Evolutionary conservation across 2,797 vertebrate species (phyloP).

Genomic region (Megaceryle alcyon): DNA sequence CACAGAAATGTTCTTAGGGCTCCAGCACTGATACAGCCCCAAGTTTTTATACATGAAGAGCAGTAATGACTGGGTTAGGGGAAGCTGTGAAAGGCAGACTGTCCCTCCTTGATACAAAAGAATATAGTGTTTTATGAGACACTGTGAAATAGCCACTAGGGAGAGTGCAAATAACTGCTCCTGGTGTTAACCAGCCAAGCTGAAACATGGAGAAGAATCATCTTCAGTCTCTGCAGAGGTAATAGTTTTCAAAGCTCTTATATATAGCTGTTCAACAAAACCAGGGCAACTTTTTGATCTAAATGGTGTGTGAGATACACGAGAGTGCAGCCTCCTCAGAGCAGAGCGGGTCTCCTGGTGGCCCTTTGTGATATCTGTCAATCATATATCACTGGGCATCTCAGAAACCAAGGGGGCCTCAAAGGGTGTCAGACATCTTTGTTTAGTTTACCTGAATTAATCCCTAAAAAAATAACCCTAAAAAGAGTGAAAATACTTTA

Average conservation of each 20-base stretch:
- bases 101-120: neutral
- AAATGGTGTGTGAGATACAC: neutral
- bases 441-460: neutral
- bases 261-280: neutral
- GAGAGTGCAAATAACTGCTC: neutral
- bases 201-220: neutral
- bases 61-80: neutral
- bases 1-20: neutral
- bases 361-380: neutral
- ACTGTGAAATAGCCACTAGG: neutral
- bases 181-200: neutral
- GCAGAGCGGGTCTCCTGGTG: neutral
- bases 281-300: neutral
- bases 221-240: neutral
- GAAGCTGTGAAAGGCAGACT: neutral
- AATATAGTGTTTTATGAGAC: neutral
- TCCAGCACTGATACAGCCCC: neutral
- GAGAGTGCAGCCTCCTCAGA: neutral
- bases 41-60: neutral
- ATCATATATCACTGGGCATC: neutral
- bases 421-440: neutral
- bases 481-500: neutral
- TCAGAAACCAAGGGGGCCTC: neutral
- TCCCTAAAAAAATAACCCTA: neutral
- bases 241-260: neutral